phyloP scores from a whole-genome alignment of 2,113 vertebrate genomes.

The Sylvilagus bachmani region DNA sequence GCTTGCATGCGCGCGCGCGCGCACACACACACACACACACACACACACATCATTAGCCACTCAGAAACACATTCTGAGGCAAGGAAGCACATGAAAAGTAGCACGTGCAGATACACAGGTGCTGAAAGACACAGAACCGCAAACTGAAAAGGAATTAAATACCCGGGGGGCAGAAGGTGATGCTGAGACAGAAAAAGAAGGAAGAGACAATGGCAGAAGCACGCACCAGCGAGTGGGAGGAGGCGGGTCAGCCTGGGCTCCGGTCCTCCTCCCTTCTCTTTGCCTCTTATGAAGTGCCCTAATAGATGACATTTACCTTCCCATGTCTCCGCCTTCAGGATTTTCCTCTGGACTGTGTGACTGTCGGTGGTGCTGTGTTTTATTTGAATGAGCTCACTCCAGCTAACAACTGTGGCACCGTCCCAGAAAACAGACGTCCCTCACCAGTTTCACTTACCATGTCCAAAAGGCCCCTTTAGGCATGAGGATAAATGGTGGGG shows the following conservation, averaged over 20 bases:
- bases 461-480: slow-evolving; percentile 33
- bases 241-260: not conserved
- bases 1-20: too few relatives aligned
- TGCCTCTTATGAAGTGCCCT: not conserved
- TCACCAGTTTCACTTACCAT: slow-evolving; percentile 9
- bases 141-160: slow-evolving; percentile 34
- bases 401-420: slow-evolving; percentile 31
- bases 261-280: not conserved
- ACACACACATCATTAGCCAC: not conserved
- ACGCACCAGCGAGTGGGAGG: not conserved
- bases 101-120: not conserved
- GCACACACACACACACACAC: not conserved
- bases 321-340: not conserved
- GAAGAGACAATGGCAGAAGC: not conserved
- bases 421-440: slow-evolving; percentile 4
- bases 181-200: not conserved
- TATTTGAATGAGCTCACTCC: slow-evolving; percentile 67
- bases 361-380: slow-evolving; percentile 48
- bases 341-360: slow-evolving; percentile 52
- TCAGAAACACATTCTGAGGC: not conserved
- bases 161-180: not conserved
- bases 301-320: not conserved
- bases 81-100: not conserved
- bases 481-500: not conserved
- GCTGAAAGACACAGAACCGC: not conserved